phyloP scores from a whole-genome alignment of 2,888 invertebrate genomes.

The Branchipolynoe longqiensis region DNA sequence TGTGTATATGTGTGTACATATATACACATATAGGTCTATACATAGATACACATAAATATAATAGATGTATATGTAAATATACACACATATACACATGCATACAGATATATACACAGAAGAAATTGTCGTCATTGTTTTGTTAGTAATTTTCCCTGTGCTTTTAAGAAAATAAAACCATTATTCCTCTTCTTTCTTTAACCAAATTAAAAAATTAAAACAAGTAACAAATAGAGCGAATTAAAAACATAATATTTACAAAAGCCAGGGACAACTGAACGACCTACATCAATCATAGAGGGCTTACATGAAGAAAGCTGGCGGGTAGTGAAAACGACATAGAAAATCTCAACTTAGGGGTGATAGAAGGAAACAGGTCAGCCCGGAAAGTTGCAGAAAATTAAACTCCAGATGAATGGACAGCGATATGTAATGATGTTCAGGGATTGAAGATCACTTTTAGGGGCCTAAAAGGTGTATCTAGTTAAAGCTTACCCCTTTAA shows the following conservation, averaged over 20 bases:
- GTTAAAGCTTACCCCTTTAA: no score
- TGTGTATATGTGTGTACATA: no score
- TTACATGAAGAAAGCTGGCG: conserved; percentile 19
- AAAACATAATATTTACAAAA: conserved; percentile 10
- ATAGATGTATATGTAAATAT: no score
- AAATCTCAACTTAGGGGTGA: conserved; percentile 12
- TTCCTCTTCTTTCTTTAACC: no score
- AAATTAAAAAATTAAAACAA: no score
- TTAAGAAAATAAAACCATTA: no score
- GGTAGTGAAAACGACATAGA: conserved; percentile 39
- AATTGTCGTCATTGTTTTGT: no score
- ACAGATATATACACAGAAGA: no score
- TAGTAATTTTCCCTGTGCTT: no score
- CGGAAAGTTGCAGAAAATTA: conserved; percentile 12
- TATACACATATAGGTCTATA: no score
- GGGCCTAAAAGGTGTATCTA: neutral
- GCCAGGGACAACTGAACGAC: conserved; percentile 18
- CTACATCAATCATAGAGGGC: conserved; percentile 1
- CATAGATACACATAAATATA: no score
- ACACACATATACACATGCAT: no score
- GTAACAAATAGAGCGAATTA: neutral
- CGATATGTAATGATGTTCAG: conserved; percentile 26
- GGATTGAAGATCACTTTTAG: conserved; percentile 38
- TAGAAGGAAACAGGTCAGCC: conserved; percentile 1
- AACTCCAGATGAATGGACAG: conserved; percentile 5